Percentiles rank a stretch among this genome's conserved stretches.
Evolutionary conservation across 2,113 vertebrate species (phyloP).

Genomic region (Spermophilus dauricus): DNA sequence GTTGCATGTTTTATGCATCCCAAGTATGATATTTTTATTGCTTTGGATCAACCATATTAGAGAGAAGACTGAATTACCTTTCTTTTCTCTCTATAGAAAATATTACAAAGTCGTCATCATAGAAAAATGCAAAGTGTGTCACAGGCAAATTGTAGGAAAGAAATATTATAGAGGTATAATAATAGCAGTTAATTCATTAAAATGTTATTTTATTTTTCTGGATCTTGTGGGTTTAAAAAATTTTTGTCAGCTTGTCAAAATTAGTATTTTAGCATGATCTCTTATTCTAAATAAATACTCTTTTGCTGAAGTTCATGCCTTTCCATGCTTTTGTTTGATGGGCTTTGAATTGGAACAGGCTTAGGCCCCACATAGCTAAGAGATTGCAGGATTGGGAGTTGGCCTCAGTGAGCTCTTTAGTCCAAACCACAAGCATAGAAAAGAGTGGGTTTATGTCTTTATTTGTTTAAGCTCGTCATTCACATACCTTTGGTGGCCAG

Average conservation of each 20-base stretch:
- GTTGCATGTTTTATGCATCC: neutral
- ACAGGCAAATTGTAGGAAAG: neutral
- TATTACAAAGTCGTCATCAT: neutral
- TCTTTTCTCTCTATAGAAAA: neutral
- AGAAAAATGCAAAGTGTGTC: neutral
- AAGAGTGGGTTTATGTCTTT: neutral
- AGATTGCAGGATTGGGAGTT: fast-evolving
- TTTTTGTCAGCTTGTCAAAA: neutral
- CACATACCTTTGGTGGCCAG: no score
- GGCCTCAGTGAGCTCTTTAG: neutral
- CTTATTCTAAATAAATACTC: neutral
- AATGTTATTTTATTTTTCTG: neutral
- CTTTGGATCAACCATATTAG: neutral
- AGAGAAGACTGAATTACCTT: neutral
- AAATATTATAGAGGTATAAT: neutral
- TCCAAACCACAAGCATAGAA: neutral
- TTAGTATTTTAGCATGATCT: neutral
- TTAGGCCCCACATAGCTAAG: neutral
- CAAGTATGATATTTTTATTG: neutral
- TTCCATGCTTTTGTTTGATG: neutral
- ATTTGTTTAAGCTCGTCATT: neutral
- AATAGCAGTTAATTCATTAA: neutral
- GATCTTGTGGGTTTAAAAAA: neutral
- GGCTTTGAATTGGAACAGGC: neutral
- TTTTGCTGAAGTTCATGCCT: neutral